A percentile compares a stretch with the other conserved stretches of the same genome.
phyloP scores from a whole-genome alignment of 2,888 invertebrate genomes.

The Balanococcus diminutus region DNA sequence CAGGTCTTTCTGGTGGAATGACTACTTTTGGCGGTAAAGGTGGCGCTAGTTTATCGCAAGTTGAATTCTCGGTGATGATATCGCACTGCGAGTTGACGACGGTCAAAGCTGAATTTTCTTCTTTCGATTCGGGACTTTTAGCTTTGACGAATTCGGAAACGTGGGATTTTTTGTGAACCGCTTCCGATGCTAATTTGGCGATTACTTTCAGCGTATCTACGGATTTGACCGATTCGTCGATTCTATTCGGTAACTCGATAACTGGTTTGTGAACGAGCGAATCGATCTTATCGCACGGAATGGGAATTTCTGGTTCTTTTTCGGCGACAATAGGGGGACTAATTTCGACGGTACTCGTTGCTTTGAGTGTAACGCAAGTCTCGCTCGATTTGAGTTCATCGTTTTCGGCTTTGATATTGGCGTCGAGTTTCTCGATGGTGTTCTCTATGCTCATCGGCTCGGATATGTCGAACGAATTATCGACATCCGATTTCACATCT shows the following conservation, averaged over 20 bases:
- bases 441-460: not conserved
- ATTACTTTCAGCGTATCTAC: not conserved
- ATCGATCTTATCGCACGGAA: not conserved
- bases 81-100: not conserved
- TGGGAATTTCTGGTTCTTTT: not conserved
- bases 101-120: not conserved
- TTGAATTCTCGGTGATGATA: not conserved
- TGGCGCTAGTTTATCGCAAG: not conserved
- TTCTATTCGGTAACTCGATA: not conserved
- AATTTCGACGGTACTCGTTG: not conserved
- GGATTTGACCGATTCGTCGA: not conserved
- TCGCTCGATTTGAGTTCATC: not conserved
- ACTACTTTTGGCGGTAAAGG: not conserved
- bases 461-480: not conserved
- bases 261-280: not conserved
- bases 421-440: not conserved
- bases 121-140: not conserved
- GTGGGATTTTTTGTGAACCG: not conserved
- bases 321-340: not conserved
- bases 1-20: not conserved
- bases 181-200: not conserved
- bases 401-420: not conserved
- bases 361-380: not conserved
- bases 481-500: conserved; percentile 64
- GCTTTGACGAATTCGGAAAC: not conserved